Evolutionary conservation across 2,797 vertebrate species (phyloP).

Genomic region (Esox masquinongy): DNA sequence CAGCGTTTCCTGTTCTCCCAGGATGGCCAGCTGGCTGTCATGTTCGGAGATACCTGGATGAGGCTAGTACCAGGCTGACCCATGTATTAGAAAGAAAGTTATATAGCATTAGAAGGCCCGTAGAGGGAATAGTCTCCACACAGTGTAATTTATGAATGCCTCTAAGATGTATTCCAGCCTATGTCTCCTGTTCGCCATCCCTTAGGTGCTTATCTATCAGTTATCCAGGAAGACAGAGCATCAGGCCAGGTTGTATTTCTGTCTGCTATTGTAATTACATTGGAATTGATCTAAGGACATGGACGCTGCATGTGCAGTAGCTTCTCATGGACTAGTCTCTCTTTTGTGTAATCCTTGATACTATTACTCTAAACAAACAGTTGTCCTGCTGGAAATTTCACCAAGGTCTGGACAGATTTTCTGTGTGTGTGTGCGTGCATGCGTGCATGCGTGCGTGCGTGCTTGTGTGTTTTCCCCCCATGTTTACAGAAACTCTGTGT

Average conservation of each 20-base stretch:
- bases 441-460: too few species aligned
- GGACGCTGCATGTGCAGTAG: conserved; percentile 47
- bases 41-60: not conserved
- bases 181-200: conserved; percentile 64
- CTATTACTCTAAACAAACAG: conserved; percentile 30
- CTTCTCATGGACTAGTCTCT: conserved; percentile 37
- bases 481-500: not conserved
- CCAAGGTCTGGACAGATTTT: conserved; percentile 16
- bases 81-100: not conserved
- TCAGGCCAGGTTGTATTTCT: conserved; percentile 69
- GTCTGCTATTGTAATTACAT: conserved; percentile 75
- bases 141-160: conserved; percentile 66
- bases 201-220: conserved; percentile 73
- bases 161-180: conserved; percentile 63
- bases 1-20: not conserved
- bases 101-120: not conserved
- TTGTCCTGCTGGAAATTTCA: conserved; percentile 12
- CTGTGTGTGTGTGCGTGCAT: not conserved
- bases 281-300: conserved; percentile 66
- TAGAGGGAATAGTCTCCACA: conserved; percentile 34
- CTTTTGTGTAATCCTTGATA: conserved; percentile 46
- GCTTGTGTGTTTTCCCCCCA: not conserved
- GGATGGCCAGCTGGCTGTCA: not conserved
- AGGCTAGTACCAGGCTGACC: not conserved
- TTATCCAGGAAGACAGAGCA: conserved; percentile 68